Evolutionary conservation across 2,113 vertebrate species (phyloP).

Genomic region (Chaetura pelagica): DNA sequence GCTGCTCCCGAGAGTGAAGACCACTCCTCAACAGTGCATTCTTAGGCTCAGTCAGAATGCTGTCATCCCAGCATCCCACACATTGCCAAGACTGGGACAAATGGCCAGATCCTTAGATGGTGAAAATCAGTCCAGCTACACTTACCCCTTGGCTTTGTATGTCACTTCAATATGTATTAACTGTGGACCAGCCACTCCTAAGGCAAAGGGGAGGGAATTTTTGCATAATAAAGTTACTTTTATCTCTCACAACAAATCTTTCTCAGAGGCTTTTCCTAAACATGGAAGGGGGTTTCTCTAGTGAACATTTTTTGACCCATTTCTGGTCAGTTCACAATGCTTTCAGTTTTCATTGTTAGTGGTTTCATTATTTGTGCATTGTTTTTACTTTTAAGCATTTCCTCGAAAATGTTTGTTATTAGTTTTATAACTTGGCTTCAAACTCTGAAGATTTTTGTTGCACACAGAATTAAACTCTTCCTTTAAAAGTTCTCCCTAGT

Average conservation of each 20-base stretch:
- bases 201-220: neutral
- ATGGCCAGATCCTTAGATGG: neutral
- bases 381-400: neutral
- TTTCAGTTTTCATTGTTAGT: neutral
- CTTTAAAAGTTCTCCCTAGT: neutral
- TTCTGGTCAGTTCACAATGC: neutral
- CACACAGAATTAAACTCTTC: neutral
- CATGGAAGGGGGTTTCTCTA: accelerated
- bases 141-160: accelerated
- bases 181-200: accelerated
- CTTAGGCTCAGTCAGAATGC: neutral
- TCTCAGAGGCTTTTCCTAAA: neutral
- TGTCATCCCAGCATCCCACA: neutral
- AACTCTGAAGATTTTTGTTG: neutral
- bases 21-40: no score
- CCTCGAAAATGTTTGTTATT: neutral
- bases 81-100: neutral
- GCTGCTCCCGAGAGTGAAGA: accelerated
- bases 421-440: neutral
- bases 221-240: neutral
- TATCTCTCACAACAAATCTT: neutral
- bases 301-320: neutral
- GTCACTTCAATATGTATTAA: neutral
- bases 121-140: neutral
- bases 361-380: neutral